phyloP scores from a whole-genome alignment of 1,140 invertebrate species.

The Heterodera schachtii region DNA sequence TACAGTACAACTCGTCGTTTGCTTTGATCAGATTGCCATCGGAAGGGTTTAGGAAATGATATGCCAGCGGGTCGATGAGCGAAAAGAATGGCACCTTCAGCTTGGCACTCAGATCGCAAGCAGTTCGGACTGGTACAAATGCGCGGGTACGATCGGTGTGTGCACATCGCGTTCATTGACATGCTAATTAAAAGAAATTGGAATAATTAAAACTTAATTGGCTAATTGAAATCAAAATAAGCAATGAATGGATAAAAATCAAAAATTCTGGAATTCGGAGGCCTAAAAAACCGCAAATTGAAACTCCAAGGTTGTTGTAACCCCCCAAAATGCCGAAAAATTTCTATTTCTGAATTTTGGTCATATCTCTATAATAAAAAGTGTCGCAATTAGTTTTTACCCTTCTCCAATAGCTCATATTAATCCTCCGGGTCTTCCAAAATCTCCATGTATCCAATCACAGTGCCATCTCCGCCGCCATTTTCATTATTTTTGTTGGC shows the following conservation, averaged over 20 bases:
- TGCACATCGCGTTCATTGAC: conserved; percentile 58
- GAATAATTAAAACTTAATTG: too few species aligned
- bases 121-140: conserved; percentile 50
- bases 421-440: conserved; percentile 46
- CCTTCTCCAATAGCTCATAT: conserved; percentile 48
- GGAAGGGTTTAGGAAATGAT: conserved; percentile 15
- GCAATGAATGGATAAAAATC: too few species aligned
- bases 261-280: too few species aligned
- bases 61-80: conserved; percentile 48
- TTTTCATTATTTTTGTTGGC: neutral
- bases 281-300: too few species aligned
- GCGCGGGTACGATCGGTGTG: conserved; percentile 55
- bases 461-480: conserved; percentile 5
- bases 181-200: conserved; percentile 51
- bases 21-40: conserved; percentile 17
- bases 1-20: too few species aligned
- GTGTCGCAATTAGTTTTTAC: too few species aligned
- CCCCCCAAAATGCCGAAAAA: too few species aligned
- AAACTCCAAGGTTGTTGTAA: too few species aligned
- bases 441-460: conserved; percentile 33
- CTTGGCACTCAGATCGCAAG: conserved; percentile 44
- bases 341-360: too few species aligned
- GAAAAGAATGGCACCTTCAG: conserved; percentile 59
- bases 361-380: too few species aligned
- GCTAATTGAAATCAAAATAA: too few species aligned